Conservation (phyloP, 2,888 invertebrate genomes). For the Rhagonycha fulva region DNA sequence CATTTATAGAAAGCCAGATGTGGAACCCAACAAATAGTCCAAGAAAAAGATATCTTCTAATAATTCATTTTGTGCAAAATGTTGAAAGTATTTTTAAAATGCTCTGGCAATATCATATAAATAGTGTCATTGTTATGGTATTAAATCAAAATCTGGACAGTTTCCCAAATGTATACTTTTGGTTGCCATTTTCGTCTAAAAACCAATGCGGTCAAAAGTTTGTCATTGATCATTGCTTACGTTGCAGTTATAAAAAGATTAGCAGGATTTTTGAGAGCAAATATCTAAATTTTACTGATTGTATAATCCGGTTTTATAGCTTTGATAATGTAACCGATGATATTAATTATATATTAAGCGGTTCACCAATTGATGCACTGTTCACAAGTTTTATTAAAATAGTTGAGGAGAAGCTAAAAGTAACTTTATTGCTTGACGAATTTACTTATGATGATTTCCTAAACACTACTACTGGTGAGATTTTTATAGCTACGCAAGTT, state of each 20-base stretch:
- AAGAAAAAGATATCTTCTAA: background rate
- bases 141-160: background rate
- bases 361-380: too few relatives aligned
- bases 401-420: too few relatives aligned
- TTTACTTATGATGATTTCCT: too few relatives aligned
- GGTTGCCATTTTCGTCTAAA: background rate
- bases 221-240: background rate
- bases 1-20: background rate
- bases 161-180: background rate
- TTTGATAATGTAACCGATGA: background rate
- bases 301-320: background rate
- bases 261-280: background rate
- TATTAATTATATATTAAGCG: too few relatives aligned
- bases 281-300: background rate
- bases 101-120: background rate
- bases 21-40: background rate
- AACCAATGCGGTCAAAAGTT: background rate
- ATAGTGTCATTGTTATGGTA: background rate
- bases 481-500: background rate
- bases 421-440: too few relatives aligned
- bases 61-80: background rate
- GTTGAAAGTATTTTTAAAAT: background rate
- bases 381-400: too few relatives aligned
- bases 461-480: background rate
- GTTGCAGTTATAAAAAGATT: background rate